Base-by-base conservation (phyloP, 1,140 invertebrate genomes). In the Bombus fervidus region DNA sequence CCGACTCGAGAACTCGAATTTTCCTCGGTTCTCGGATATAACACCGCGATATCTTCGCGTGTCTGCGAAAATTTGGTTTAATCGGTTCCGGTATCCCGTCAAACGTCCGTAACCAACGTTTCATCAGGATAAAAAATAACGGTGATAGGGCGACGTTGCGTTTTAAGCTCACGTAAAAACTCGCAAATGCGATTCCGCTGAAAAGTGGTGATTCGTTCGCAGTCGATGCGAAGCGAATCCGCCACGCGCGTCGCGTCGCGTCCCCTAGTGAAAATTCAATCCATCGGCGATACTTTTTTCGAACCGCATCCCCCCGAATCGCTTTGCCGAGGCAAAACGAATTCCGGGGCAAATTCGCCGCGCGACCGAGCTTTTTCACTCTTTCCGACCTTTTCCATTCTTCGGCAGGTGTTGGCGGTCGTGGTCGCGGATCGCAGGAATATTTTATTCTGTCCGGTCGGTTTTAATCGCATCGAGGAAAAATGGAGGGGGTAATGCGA, bases 391-490 rank as follows among this genome's bases (percentile, higher is more conserved):
- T 34, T 31, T 18, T 6, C 68, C 1, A 25, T 69, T 25, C 31
- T 10, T 0, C 68, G 18, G 68, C 68, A 69, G 68, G n/a, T 69
- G 37, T 37, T 9, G 22, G 3, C 9, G 9, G 66, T 69, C 8
- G 31, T 22, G 8, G 22, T 0, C 69, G 28, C 25, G 3, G 10
- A 9, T n/a, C 22, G 3, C 25, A 10, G 59, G 25, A 72, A 31
- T 43, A 25, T 71, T 71, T 71, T 13, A 37, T 69, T 69, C 43
- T n/a, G 68, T 34, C 39, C 18, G 18, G 18, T 15, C 28, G 31
- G 34, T 57, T 81, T 81, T 81, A 81, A 81, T 81, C 69, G 66
- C 66, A 34, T 8, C 43, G 12, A 13, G 25, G 15, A n/a, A 69
- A 69, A 25, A 2, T 9, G 34, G 8, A 68, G 6, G 3, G 22